Conservation (phyloP, 2,113 vertebrate species). For the Campylomormyrus tamandua region DNA sequence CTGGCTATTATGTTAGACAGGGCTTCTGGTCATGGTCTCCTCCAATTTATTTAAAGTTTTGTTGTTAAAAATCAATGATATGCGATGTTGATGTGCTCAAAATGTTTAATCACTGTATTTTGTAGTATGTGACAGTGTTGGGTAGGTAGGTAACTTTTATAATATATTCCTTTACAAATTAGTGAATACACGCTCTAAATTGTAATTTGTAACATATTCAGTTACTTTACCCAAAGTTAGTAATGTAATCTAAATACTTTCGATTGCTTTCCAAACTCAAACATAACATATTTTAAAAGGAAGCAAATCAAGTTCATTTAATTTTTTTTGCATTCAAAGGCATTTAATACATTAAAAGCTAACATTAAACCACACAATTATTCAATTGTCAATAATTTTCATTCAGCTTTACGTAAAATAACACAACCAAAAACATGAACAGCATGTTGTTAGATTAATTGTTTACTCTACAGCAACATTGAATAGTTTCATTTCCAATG, state of each 20-base stretch:
- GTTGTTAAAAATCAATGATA: not conserved
- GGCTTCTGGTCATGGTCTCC: not conserved
- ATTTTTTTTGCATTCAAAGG: not conserved
- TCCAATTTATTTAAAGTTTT: not conserved
- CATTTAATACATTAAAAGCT: not conserved
- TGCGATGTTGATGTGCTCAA: not conserved
- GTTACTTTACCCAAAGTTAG: not conserved
- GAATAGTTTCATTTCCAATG: not conserved
- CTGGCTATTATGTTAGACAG: not conserved
- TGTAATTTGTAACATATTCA: not conserved
- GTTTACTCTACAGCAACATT: not conserved
- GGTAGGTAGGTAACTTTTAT: too few species aligned
- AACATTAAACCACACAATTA: not conserved
- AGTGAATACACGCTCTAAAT: too few species aligned
- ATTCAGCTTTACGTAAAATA: not conserved
- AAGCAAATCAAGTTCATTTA: not conserved
- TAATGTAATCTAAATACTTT: not conserved
- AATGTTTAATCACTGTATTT: too few species aligned
- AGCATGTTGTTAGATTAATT: not conserved
- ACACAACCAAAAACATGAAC: not conserved
- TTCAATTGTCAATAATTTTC: not conserved
- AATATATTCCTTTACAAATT: too few species aligned
- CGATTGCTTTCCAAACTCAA: not conserved
- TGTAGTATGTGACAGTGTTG: too few species aligned
- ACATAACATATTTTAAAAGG: not conserved